These are phyloP conservation scores for Pseudobourletiella spinata DNA, from an alignment of 1,140 invertebrate genomes.

Conservation along the genomic window DNA sequence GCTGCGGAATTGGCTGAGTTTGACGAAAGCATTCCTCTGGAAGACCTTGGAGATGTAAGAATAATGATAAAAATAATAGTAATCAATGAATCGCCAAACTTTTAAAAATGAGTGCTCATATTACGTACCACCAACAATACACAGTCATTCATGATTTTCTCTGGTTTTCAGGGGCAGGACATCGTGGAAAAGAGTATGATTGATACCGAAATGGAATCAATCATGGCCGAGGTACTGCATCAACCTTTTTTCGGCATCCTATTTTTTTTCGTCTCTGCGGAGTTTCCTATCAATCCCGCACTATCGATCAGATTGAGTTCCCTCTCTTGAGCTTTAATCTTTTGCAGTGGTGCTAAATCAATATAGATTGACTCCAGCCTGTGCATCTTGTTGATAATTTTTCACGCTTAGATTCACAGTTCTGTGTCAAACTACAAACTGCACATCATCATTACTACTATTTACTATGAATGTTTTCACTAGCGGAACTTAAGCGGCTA, in stretches of 20 bases:
- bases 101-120: too few relatives aligned
- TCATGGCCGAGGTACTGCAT: conserved; percentile 14
- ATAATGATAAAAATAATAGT: too few relatives aligned
- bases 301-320: conserved; percentile 8
- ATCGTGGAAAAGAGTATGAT: conserved; percentile 4
- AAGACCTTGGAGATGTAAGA: conserved; percentile 49
- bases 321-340: background rate
- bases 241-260: background rate
- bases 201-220: conserved; percentile 17
- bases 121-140: too few relatives aligned
- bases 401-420: background rate
- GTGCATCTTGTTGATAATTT: background rate
- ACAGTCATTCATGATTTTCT: too few relatives aligned
- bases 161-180: conserved; percentile 7
- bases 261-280: background rate
- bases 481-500: too few relatives aligned
- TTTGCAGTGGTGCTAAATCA: conserved; percentile 21
- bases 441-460: too few relatives aligned
- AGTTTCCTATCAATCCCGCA: too few relatives aligned
- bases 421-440: background rate
- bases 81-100: too few relatives aligned
- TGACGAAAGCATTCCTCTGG: conserved; percentile 90
- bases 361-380: conserved; percentile 7
- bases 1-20: conserved; percentile 91
- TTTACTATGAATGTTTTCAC: too few relatives aligned